Evolutionary conservation across 2,797 vertebrate genomes (phyloP).

Genomic region (Scleropages formosus): DNA sequence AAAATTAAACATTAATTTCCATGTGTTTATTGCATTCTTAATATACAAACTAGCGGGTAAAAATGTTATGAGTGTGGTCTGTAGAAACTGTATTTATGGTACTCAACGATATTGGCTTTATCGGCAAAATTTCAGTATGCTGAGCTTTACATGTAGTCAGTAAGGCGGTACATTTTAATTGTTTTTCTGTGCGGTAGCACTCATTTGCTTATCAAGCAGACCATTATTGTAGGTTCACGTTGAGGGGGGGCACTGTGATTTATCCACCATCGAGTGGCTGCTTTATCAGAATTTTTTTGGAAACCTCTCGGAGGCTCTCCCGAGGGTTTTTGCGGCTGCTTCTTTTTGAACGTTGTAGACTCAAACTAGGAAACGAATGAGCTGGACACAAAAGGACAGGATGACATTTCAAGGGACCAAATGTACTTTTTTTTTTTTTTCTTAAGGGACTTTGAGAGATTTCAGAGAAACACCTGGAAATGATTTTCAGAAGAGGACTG

Average conservation of each 20-base stretch:
- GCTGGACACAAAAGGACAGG: not conserved
- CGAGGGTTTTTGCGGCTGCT: not conserved
- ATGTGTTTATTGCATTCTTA: not conserved
- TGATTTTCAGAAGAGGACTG: too few species aligned
- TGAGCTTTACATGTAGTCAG: not conserved
- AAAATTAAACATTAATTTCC: not conserved
- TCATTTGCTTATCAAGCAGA: not conserved
- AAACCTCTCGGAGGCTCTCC: slow-evolving; percentile 11
- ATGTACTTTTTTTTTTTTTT: not conserved
- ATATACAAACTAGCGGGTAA: not conserved
- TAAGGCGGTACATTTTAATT: not conserved
- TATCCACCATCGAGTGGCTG: too few species aligned
- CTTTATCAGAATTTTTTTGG: slow-evolving; percentile 3
- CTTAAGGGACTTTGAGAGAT: too few species aligned
- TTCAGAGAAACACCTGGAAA: too few species aligned
- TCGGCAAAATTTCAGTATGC: not conserved
- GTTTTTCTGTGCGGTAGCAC: not conserved
- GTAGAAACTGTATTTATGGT: slow-evolving; percentile 12
- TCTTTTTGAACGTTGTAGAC: not conserved
- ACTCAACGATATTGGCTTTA: not conserved
- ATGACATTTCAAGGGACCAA: not conserved
- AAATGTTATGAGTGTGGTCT: not conserved
- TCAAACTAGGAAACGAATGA: not conserved
- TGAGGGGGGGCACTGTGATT: too few species aligned
- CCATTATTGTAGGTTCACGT: not conserved